These are phyloP conservation scores for Drosophila kokeensis DNA, from an alignment of 2,888 invertebrate genomes.

Conservation along the genomic window DNA sequence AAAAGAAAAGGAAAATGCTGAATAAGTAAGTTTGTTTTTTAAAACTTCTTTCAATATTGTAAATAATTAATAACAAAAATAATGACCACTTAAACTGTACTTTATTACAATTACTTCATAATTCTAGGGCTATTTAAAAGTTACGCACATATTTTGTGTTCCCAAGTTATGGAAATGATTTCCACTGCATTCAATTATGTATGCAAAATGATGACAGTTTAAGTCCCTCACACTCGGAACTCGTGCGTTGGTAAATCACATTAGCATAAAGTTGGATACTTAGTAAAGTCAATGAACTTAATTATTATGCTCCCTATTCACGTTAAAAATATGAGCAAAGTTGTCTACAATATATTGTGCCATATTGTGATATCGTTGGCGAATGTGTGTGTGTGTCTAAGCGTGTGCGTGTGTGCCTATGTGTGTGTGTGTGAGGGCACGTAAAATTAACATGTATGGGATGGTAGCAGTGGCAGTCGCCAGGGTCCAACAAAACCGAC, in stretches of 20 bases:
- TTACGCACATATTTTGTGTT: slow-evolving; percentile 6
- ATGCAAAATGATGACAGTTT: slow-evolving; percentile 45
- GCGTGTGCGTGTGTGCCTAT: slow-evolving; percentile 8
- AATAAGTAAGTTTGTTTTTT: neutral
- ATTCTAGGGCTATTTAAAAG: slow-evolving; percentile 24
- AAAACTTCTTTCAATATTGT: neutral
- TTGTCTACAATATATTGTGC: slow-evolving; percentile 68
- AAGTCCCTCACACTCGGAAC: slow-evolving; percentile 6
- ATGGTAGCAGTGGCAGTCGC: slow-evolving; percentile 42
- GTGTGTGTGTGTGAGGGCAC: slow-evolving; percentile 8
- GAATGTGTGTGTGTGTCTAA: neutral
- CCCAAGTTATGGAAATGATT: slow-evolving; percentile 10
- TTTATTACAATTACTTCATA: slow-evolving; percentile 14
- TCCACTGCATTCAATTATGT: slow-evolving; percentile 45
- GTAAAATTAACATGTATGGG: slow-evolving; percentile 34
- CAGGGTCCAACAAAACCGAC: slow-evolving; percentile 77
- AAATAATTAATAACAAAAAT: neutral
- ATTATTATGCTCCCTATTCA: slow-evolving; percentile 76
- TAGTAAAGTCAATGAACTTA: slow-evolving; percentile 82
- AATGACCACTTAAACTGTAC: neutral
- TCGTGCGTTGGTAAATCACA: slow-evolving; percentile 56
- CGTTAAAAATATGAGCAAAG: slow-evolving; percentile 80
- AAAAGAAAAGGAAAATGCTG: neutral
- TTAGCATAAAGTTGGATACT: slow-evolving; percentile 79
- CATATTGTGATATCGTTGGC: slow-evolving; percentile 53